These are phyloP conservation scores for Rhagium mordax DNA, from an alignment of 2,888 invertebrate species.

Conservation along the genomic window DNA sequence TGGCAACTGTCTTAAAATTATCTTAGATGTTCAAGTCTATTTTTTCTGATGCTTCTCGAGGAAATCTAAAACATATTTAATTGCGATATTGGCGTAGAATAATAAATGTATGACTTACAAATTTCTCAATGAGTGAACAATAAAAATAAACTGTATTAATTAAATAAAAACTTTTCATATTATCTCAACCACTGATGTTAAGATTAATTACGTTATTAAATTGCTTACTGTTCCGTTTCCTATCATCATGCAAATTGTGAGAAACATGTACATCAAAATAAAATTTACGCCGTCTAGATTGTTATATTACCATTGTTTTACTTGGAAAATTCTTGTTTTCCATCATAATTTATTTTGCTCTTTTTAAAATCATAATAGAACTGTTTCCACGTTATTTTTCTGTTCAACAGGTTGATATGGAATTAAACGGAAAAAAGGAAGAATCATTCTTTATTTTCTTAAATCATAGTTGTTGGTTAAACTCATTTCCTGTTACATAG, in stretches of 20 bases:
- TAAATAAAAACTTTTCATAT: slow-evolving; percentile 29
- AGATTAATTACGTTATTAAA: slow-evolving; percentile 47
- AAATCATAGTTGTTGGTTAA: not conserved
- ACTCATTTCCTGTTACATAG: too few relatives aligned
- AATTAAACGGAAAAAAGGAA: not conserved
- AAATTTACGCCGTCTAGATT: slow-evolving; percentile 25
- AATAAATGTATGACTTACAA: not conserved
- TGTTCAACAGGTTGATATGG: not conserved
- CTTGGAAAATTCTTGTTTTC: slow-evolving; percentile 34
- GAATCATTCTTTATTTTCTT: not conserved
- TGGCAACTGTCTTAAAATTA: slow-evolving; percentile 16
- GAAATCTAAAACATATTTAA: not conserved
- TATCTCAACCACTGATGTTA: slow-evolving; percentile 37
- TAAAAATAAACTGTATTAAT: slow-evolving; percentile 23
- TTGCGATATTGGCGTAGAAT: not conserved
- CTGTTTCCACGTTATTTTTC: not conserved
- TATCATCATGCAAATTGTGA: slow-evolving; percentile 35
- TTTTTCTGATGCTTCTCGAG: not conserved
- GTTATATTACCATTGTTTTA: slow-evolving; percentile 24
- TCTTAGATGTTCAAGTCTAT: slow-evolving; percentile 22
- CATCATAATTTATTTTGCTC: slow-evolving; percentile 17
- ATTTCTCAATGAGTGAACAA: not conserved
- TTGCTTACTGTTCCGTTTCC: slow-evolving; percentile 32
- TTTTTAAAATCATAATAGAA: slow-evolving; percentile 20
- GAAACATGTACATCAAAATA: slow-evolving; percentile 28